These are phyloP conservation scores for Pterostichus niger DNA, from an alignment of 2,888 invertebrate genomes.

Conservation along the genomic window DNA sequence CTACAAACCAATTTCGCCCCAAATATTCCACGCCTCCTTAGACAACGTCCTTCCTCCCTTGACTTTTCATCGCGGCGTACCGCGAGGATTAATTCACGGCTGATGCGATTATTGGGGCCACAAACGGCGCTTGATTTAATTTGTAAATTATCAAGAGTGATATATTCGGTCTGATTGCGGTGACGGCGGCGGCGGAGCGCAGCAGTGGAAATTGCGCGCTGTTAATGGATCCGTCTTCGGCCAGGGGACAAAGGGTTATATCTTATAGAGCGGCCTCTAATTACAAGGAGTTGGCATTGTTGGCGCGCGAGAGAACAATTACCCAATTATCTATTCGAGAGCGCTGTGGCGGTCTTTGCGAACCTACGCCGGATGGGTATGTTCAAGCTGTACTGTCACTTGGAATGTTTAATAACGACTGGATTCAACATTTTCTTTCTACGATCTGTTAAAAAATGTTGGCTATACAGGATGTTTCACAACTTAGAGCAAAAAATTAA, in stretches of 20 bases:
- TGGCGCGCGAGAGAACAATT: constrained; percentile 73
- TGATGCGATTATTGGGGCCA: constrained; percentile 58
- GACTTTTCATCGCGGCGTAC: constrained; percentile 3
- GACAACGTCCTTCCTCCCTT: background rate
- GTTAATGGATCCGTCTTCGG: constrained; percentile 63
- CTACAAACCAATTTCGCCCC: too few species aligned
- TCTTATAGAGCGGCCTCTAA: constrained; percentile 73
- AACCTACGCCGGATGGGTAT: too few species aligned
- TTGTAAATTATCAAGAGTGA: constrained; percentile 64
- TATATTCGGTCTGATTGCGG: constrained; percentile 61
- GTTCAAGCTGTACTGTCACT: too few species aligned
- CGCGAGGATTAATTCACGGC: constrained; percentile 42
- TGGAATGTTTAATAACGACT: too few species aligned
- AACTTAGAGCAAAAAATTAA: too few species aligned
- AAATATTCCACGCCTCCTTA: background rate
- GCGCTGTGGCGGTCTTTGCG: background rate
- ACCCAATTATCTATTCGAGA: constrained; percentile 72
- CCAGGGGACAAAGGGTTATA: constrained; percentile 69
- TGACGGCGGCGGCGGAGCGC: background rate
- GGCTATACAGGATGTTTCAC: too few species aligned
- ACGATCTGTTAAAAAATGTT: too few species aligned
- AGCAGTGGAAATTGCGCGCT: constrained; percentile 13
- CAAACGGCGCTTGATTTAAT: constrained; percentile 63
- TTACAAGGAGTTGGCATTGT: constrained; percentile 74
- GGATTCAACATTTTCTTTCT: too few species aligned